Evolutionary conservation across 2,888 invertebrate species (phyloP), one percentile per base, ranked within the genome.

Genomic region (Perizoma flavofasciatum): DNA sequence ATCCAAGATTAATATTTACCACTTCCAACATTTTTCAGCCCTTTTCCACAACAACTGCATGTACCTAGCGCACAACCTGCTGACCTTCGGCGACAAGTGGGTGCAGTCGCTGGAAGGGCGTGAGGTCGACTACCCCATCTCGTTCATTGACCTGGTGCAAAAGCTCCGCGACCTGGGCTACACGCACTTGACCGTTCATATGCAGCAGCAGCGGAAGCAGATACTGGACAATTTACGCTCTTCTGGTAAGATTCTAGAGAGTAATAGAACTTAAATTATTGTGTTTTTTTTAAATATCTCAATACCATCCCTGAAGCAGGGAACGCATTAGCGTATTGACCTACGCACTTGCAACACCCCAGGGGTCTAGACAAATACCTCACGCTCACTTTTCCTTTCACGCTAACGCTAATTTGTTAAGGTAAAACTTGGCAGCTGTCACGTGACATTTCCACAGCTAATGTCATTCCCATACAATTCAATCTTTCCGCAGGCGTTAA

Each of bases 11-110:
- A 41, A 41, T 22, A n/a, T 10, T 48, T 11, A 44, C 22, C 7
- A 33, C 4, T 9, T 4, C 10, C 0, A 33, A 48, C 54, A 56
- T 51, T 47, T 89, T 89, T 44, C 84, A 95, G 97, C 96, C 5
- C 80, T 98, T 34, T 96, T 96, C 78, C 95, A 98, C 88, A 98
- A 98, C 90, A 98, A 98, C 85, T 98, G 98, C 81, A 95, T 96
- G 95, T 98, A 95, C 78, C 90, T 98, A 8, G 95, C 96, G 0
- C 96, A 97, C 86, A 93, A 95, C 72, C 87, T 96, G 56, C 92
- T 94, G 56, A 94, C 94, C 0, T 88, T 96, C 73, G 95, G 95
- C 0, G 93, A 94, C 72, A 94, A 94, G 77, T 97, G 96, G 93
- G 88, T 94, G 45, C 88, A 91, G 4, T 93, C 93, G 55, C 91